phyloP scores from a whole-genome alignment of 2,888 invertebrate species.

The Onchidella celtica region DNA sequence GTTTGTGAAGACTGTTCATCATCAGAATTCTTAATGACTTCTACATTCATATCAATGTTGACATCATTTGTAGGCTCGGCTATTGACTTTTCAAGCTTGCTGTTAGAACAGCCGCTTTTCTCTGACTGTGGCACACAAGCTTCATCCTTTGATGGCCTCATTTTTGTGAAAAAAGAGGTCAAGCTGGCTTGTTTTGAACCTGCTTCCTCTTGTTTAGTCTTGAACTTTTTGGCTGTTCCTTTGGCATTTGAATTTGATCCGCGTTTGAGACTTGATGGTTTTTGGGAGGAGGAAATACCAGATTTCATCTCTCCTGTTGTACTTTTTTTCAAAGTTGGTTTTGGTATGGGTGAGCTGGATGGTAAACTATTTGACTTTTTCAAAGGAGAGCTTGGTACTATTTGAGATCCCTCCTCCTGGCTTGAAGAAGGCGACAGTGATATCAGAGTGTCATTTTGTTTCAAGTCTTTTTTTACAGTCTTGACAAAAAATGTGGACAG shows the following conservation, averaged over 20 bases:
- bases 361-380: not conserved
- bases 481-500: conserved; percentile 73
- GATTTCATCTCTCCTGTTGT: not conserved
- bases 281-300: not conserved
- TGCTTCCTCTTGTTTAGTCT: conserved; percentile 50
- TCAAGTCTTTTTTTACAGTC: conserved; percentile 12
- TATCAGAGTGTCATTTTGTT: not conserved
- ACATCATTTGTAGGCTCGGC: no score
- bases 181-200: conserved; percentile 49
- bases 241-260: not conserved
- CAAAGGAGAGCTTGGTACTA: not conserved
- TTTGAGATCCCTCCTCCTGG: not conserved
- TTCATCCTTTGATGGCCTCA: not conserved
- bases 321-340: not conserved
- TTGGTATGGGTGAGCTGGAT: not conserved
- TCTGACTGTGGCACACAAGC: no score
- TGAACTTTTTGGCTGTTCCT: conserved; percentile 51
- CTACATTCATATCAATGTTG: no score
- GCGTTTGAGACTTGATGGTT: not conserved
- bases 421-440: not conserved
- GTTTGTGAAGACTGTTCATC: no score
- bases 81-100: no score
- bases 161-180: conserved; percentile 46
- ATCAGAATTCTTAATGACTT: no score
- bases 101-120: no score